phyloP scores from a whole-genome alignment of 1,140 invertebrate genomes.

The Thalassaphorura encarpata region DNA sequence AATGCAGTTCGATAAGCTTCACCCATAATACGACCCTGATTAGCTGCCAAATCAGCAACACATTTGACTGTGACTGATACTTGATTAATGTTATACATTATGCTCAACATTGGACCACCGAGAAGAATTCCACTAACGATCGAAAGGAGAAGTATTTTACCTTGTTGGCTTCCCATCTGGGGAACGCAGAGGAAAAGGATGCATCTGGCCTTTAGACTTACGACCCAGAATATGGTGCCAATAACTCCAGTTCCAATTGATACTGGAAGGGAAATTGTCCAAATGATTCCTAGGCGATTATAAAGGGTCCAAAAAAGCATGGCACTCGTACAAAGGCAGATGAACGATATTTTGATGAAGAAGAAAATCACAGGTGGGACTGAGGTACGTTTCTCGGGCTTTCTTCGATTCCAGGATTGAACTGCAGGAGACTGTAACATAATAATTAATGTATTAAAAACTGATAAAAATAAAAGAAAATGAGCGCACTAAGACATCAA shows the following conservation, averaged over 20 bases:
- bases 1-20: neutral
- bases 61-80: neutral
- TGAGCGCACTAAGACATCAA: too few relatives aligned
- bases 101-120: neutral
- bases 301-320: neutral
- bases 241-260: neutral
- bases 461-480: too few relatives aligned
- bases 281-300: neutral
- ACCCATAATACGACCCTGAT: neutral
- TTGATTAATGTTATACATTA: neutral
- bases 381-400: too few relatives aligned
- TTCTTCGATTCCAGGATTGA: too few relatives aligned
- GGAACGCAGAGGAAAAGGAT: neutral
- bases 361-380: slow-evolving; percentile 42
- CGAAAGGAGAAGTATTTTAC: neutral
- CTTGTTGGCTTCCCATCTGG: neutral
- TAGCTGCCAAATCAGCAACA: neutral
- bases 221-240: neutral
- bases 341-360: neutral
- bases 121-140: neutral
- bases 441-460: too few relatives aligned
- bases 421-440: too few relatives aligned
- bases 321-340: neutral
- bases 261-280: neutral
- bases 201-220: neutral